Evolutionary conservation across 2,888 invertebrate genomes (phyloP), one percentile per base, ranked within the genome.

Genomic region (Folsomia manolachei): DNA sequence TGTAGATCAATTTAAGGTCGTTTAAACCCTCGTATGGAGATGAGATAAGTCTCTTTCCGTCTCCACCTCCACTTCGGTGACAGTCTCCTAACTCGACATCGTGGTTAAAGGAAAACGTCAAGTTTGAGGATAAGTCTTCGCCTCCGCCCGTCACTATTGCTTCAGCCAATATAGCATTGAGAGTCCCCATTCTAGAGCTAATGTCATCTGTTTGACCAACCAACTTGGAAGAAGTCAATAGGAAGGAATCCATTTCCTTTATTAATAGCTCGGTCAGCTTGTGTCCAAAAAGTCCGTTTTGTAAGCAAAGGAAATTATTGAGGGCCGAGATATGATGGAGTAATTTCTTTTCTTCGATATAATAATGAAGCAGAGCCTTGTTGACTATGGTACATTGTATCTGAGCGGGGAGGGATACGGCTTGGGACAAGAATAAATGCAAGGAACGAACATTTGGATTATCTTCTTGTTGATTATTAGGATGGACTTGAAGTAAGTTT

Each of bases 1-100:
- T 86, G 83, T 92, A 93, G 1, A 89, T 88, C 1, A 93, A 84
- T 0, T 88, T 89, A 0, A 93, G 83, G 78, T 89, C 89, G 56
- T 89, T 88, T 9, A 93, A 82, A 0, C 89, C 89, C 51, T 75
- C 70, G 61, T 26, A 64, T 64, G 19, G 64, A n/a, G 24, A 25
- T 27, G 51, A 23, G 21, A 64, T 39, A 14, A 14, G n/a, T 62
- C 24, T 24, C 24, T 62, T 62, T 7, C 9, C 7, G 21, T 62
- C 62, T 11, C 60, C n/a, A n/a, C 4, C n/a, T 60, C 23, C 60
- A n/a, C n/a, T n/a, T n/a, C n/a, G n/a, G n/a, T n/a, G n/a, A n/a
- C n/a, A n/a, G n/a, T n/a, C n/a, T 11, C 60, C 23, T 60, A 11
- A 7, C 7, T 60, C 19, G 4, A 60, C 4, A n/a, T 11, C 23